Base-by-base conservation (phyloP, 37 sponge, comb jelly and placozoan species). In the Tethya wilhelma region DNA sequence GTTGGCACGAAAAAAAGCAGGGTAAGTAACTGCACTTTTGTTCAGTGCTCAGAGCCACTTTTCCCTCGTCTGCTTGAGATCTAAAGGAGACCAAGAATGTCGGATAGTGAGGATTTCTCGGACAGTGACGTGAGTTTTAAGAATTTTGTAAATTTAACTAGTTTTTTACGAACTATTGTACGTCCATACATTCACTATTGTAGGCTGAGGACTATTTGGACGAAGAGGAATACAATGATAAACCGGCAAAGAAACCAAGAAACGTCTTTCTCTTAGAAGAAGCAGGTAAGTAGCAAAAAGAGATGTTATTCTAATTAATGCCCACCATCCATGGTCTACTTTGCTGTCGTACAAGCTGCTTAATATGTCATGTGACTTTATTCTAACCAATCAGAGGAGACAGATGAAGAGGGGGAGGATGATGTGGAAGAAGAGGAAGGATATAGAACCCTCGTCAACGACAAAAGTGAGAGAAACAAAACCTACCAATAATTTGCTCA, bases 361-460 rank as follows among this genome's bases (percentile, higher is more conserved):
- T n/a, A 60, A n/a, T 60, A 60, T 60, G 63, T n/a, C 22, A n/a
- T 60, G 63, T 60, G 22, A 60, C 63, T n/a, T 60, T 6, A 60
- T 19, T 19, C 28, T 60, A n/a, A 26, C 26, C 63, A 12, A 60
- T n/a, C 63, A 80, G 82, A 56, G 63, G 71, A 78, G 65, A 23
- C 9, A 74, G 60, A 90, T 65, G 90, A 82, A 20, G 93, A 93
- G 11, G 93, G 88, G 14, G 93, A 93, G 14, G 83, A 93, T 58
- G 86, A 86, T 11, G 85, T 67, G 31, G 93, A 88, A 28, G 75
- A 60, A 39, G 89, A 85, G 64, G 82, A 80, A 32, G 86, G 86
- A 20, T 74, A 72, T 46, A 63, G 76, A 17, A 46, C 77, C 6
- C 72, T 85, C 34, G 68, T 85, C 6, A 22, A 19, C 22, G 80